Evolutionary conservation across 2,113 vertebrate genomes (phyloP), one percentile per base, ranked within the genome.

Genomic region (Paralichthys olivaceus): DNA sequence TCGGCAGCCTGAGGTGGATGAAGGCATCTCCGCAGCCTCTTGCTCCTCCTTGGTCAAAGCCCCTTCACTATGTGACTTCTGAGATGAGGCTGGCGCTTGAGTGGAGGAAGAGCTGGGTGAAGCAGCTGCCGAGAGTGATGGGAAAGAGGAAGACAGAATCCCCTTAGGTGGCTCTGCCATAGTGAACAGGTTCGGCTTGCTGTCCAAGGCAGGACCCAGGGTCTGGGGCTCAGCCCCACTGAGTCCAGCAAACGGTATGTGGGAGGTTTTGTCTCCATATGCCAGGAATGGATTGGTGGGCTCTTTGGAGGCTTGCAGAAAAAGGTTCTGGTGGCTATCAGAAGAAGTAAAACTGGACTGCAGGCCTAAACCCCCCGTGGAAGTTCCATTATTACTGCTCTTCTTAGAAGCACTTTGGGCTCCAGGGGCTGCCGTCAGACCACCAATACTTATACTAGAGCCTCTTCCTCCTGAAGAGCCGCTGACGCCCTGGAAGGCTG

Each of bases 281-380:
- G 96, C 95, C 85, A 99, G 89, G 91, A 99, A 99, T 81, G 97
- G 97, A 88, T 99, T 99, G 51, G 96, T 93, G 59, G 97, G 94
- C 78, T 98, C 97, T 90, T 98, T 97, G 37, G 97, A 95, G 57
- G 95, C 93, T 77, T 98, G 97, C 72, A 99, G 94, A 94, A 99
- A 99, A 70, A 99, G 94, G 93, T 99, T 99, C 94, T 98, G 95
- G 45, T 99, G 98, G 92, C 83, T 94, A 79, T 98, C 96, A 77
- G 96, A 69, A 85, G 93, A 87, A 59, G 90, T 91, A 88, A 89
- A 78, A 60, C 79, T 79, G 49, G 90, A 72, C 7, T 93, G 90
- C 62, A 92, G 60, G 20, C 87, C 92, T 65, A 93, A 84, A 2
- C 85, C 83, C 9, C 84, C 91, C 1, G 22, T 83, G 56, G 87